Evolutionary conservation across 1,140 invertebrate species (phyloP).

Genomic region (Steinernema feltiae): DNA sequence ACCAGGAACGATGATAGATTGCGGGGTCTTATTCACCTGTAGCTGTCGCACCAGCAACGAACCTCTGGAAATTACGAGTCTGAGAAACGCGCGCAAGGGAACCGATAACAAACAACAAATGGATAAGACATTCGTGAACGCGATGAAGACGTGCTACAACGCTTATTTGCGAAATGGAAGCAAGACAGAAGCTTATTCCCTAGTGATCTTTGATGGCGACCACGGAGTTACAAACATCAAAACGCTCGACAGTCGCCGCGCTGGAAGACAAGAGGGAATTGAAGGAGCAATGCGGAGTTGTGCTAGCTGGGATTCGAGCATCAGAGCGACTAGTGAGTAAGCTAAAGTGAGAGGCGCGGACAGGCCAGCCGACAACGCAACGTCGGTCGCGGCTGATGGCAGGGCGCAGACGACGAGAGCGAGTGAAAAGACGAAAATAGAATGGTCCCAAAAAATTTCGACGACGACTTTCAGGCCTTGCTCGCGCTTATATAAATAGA

Average conservation of each 20-base stretch:
- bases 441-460: neutral
- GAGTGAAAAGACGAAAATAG: neutral
- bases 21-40: neutral
- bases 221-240: neutral
- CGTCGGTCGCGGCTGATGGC: neutral
- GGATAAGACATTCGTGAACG: no score
- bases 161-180: no score
- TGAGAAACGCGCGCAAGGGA: neutral
- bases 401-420: slow-evolving; percentile 2
- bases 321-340: neutral
- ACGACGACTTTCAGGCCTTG: neutral
- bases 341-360: neutral
- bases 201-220: neutral
- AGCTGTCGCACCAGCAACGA: neutral
- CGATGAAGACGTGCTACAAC: neutral
- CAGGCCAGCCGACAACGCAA: neutral
- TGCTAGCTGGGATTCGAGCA: neutral
- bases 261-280: neutral
- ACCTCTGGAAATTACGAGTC: no score
- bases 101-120: neutral
- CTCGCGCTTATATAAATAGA: neutral
- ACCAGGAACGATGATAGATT: neutral
- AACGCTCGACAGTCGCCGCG: neutral
- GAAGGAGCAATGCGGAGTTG: neutral
- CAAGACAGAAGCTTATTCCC: no score